phyloP scores from a whole-genome alignment of 2,113 vertebrate genomes.

The Forbesichthys agassizii region DNA sequence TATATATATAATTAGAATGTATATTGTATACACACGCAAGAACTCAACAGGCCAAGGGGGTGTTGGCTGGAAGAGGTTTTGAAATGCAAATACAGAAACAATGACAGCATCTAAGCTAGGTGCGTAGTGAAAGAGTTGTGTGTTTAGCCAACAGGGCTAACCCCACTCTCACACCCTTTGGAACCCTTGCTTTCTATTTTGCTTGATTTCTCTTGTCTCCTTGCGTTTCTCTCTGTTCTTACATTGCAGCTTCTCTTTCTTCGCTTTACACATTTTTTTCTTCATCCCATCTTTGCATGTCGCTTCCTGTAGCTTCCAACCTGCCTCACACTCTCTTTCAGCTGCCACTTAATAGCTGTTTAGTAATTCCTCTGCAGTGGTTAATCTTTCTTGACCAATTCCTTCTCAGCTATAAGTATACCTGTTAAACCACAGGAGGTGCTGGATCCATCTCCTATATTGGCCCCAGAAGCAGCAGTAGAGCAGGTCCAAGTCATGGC shows the following conservation, averaged over 20 bases:
- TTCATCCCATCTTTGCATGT: neutral
- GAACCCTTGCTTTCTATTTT: constrained; percentile 8
- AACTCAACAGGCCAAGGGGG: constrained; percentile 38
- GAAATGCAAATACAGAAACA: constrained; percentile 81
- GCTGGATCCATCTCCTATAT: constrained; percentile 32
- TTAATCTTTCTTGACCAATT: constrained; percentile 38
- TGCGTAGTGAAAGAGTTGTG: constrained; percentile 60
- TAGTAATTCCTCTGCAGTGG: neutral
- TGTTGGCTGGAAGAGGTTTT: constrained; percentile 76
- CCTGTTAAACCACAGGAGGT: constrained; percentile 34
- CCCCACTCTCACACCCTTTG: constrained; percentile 41
- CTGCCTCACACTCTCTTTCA: neutral
- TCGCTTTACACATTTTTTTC: neutral
- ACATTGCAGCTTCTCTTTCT: neutral
- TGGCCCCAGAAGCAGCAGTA: constrained; percentile 47
- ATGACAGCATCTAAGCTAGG: constrained; percentile 63
- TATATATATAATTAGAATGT: no score
- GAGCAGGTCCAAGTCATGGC: constrained; percentile 64
- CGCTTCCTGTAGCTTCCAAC: neutral
- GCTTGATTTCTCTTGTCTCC: neutral
- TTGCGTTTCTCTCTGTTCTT: neutral
- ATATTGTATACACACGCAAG: neutral
- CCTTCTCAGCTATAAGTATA: constrained; percentile 59
- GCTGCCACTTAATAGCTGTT: neutral
- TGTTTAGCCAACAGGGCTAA: constrained; percentile 75